These are phyloP conservation scores for Pyralis farinalis DNA, from an alignment of 2,888 invertebrate species.

Conservation along the genomic window DNA sequence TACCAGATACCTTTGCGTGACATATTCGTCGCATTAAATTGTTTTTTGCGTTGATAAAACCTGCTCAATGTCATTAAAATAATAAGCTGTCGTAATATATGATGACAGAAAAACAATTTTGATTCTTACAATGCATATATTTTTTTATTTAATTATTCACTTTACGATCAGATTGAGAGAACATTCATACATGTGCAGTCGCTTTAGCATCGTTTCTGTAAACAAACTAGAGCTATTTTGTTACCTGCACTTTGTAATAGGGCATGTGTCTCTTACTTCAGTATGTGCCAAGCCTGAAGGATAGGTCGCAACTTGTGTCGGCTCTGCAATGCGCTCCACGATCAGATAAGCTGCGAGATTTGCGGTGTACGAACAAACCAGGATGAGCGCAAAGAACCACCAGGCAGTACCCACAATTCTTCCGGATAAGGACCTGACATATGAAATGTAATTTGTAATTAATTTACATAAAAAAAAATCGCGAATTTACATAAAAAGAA, in stretches of 20 bases:
- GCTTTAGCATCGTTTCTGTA: constrained; percentile 39
- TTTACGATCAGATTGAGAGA: too few species aligned
- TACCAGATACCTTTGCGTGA: too few species aligned
- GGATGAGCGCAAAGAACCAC: constrained; percentile 99
- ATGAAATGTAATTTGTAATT: background rate
- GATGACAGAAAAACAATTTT: too few species aligned
- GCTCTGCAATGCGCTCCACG: constrained; percentile 96
- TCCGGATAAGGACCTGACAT: constrained; percentile 88
- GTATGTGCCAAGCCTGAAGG: constrained; percentile 95
- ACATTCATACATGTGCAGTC: constrained; percentile 37
- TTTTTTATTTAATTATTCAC: too few species aligned
- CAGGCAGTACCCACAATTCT: constrained; percentile 98
- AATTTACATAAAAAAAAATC: too few species aligned
- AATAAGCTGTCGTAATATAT: too few species aligned
- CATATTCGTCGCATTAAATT: too few species aligned
- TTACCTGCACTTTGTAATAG: constrained; percentile 57
- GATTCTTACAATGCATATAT: too few species aligned
- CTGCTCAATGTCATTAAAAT: too few species aligned
- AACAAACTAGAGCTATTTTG: constrained; percentile 30
- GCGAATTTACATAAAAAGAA: too few species aligned
- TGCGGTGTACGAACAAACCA: constrained; percentile 99
- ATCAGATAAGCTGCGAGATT: constrained; percentile 99
- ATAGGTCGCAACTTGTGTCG: constrained; percentile 87
- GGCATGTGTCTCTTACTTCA: constrained; percentile 84
- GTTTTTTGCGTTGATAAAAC: too few species aligned